phyloP scores from a whole-genome alignment of 2,888 invertebrate species.

The Caenorhabditis sp. region DNA sequence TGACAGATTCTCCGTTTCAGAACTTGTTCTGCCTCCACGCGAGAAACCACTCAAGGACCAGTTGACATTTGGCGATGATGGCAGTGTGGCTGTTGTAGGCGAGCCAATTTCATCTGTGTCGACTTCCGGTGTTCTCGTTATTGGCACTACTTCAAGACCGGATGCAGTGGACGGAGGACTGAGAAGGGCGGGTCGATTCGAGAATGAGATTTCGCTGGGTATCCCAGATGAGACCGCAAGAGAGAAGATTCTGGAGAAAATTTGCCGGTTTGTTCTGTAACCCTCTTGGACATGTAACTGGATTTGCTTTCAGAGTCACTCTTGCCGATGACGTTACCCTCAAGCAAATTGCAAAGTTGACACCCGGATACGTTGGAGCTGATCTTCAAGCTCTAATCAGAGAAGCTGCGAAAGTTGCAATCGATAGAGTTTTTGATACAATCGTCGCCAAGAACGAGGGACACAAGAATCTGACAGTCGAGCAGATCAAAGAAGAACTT shows the following conservation, averaged over 20 bases:
- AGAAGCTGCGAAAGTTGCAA: conserved; percentile 92
- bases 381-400: conserved; percentile 87
- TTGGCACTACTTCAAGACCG: conserved; percentile 96
- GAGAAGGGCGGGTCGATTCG: conserved; percentile 84
- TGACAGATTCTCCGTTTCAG: conserved; percentile 64
- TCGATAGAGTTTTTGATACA: conserved; percentile 86
- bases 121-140: conserved; percentile 85
- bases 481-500: conserved; percentile 74
- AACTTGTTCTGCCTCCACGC: conserved; percentile 69
- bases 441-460: conserved; percentile 68
- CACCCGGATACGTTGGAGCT: conserved; percentile 97
- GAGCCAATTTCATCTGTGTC: conserved; percentile 31
- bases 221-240: conserved; percentile 93
- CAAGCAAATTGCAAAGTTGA: conserved; percentile 89
- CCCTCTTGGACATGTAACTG: not conserved
- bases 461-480: conserved; percentile 69
- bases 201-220: conserved; percentile 89
- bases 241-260: conserved; percentile 78
- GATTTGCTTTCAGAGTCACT: conserved; percentile 85
- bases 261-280: conserved; percentile 76
- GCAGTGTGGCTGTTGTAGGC: conserved; percentile 65
- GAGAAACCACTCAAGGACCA: conserved; percentile 70
- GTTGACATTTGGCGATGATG: conserved; percentile 71
- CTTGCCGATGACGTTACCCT: conserved; percentile 88
- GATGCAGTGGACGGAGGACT: conserved; percentile 95